Base-by-base conservation (phyloP, 2,113 vertebrate species). In the Tyto alba region DNA sequence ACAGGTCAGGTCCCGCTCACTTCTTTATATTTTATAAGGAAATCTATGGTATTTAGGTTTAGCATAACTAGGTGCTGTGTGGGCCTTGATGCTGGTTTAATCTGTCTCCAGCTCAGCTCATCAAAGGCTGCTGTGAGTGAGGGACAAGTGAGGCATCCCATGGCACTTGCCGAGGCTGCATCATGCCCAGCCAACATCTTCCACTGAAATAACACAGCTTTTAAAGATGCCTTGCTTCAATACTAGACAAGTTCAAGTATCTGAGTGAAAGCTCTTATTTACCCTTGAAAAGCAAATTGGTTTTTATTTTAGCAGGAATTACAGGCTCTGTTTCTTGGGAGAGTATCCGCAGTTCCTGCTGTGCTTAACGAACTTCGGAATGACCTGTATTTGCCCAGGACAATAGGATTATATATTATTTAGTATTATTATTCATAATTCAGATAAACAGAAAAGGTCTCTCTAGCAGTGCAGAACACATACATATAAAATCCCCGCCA, bases 381-480 rank as follows among this genome's bases (percentile, higher is more conserved):
- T 60, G 56, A 59, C 60, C 76, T 0, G 0, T 60, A n/a, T 68
- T 78, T 78, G 62, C 82, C 80, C 62, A 80, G 81, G 71, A 85
- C 52, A 81, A 45, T 30, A 63, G 25, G 40, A 41, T 66, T 73
- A 76, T 94, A 8, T 83, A 89, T 94, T 85, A 93, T 94, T 95
- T 83, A 95, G 20, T 22, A 38, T 12, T 83, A 78, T 85, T 95
- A 86, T 93, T 94, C 45, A 93, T 90, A 72, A 93, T 95, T 93
- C 63, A 95, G 85, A 55, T 79, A 91, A 94, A 43, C 83, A 76
- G 38, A 57, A 48, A 26, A 69, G 53, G 45, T 69, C 27, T 96
- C 68, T 80, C 34, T 74, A 80, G 85, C 78, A 73, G 78, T 50
- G 72, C 75, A 88, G 95, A 92, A 60, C 16, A 38, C 0, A 1